phyloP scores from a whole-genome alignment of 1,140 invertebrate genomes.

The Bombus sibiricus region DNA sequence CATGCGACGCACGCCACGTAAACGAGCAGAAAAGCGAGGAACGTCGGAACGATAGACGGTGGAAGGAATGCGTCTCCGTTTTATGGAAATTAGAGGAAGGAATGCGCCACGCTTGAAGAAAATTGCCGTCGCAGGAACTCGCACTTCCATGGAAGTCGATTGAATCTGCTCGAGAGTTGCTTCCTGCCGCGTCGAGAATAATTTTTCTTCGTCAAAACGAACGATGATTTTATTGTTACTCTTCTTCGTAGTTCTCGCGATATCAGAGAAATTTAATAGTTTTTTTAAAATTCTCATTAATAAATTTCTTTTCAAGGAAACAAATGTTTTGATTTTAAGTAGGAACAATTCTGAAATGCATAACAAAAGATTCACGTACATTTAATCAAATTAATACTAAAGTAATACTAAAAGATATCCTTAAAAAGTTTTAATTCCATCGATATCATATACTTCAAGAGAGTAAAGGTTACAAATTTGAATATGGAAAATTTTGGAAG shows the following conservation, averaged over 20 bases:
- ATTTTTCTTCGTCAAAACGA: too few species aligned
- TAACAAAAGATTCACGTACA: neutral
- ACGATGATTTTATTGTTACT: neutral
- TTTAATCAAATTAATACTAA: neutral
- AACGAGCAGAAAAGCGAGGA: slow-evolving; percentile 5
- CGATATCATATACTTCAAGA: neutral
- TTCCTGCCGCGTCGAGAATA: neutral
- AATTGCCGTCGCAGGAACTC: slow-evolving; percentile 7
- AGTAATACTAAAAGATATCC: neutral
- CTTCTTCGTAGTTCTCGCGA: neutral
- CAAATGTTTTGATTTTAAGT: neutral
- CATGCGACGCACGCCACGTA: slow-evolving; percentile 27
- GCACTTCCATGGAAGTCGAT: slow-evolving; percentile 14
- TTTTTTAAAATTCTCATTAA: neutral
- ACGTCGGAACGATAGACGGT: neutral
- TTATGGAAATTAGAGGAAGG: slow-evolving; percentile 47
- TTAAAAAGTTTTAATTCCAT: neutral
- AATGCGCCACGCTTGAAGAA: slow-evolving; percentile 39
- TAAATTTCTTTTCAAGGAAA: neutral
- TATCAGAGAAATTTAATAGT: neutral
- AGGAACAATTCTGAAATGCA: neutral
- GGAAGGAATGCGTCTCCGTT: slow-evolving; percentile 24
- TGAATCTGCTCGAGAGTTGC: neutral
- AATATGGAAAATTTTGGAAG: neutral
- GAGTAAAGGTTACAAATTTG: neutral